Conservation (phyloP, 2,888 invertebrate genomes). For the Biston stratarius region DNA sequence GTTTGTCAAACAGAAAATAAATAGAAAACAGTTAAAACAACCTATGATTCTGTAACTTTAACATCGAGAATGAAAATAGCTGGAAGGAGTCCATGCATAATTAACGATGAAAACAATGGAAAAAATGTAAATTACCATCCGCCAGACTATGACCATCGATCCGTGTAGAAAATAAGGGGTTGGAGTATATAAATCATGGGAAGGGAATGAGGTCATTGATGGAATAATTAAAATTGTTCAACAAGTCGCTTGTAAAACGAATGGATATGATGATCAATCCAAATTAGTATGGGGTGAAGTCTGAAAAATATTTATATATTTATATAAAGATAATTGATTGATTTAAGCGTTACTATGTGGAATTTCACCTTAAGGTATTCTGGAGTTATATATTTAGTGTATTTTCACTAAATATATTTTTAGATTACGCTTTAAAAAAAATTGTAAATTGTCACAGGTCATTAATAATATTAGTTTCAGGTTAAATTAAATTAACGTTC, state of each 20-base stretch:
- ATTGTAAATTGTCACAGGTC: no score
- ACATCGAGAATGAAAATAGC: constrained; percentile 47
- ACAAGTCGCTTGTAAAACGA: neutral
- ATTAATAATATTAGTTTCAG: no score
- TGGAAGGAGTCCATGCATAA: constrained; percentile 58
- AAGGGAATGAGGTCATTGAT: constrained; percentile 6
- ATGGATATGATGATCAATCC: no score
- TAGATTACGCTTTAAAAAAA: no score
- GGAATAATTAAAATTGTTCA: neutral
- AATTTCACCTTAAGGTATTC: no score
- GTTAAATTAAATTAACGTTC: no score
- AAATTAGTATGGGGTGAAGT: no score
- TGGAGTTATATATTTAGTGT: no score
- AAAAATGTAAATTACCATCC: constrained; percentile 57
- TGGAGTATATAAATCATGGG: constrained; percentile 1
- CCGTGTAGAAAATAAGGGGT: constrained; percentile 31
- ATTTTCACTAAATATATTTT: no score
- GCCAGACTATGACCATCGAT: constrained; percentile 56
- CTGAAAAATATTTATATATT: no score
- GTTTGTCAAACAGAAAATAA: neutral
- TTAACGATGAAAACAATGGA: constrained; percentile 53
- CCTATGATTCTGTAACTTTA: constrained; percentile 22
- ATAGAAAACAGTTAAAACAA: constrained; percentile 16
- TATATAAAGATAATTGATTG: no score
- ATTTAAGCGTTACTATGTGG: no score